A percentile compares a stretch with the other conserved stretches of the same genome.
phyloP scores from a whole-genome alignment of 2,113 vertebrate genomes.

The Ovibos moschatus region DNA sequence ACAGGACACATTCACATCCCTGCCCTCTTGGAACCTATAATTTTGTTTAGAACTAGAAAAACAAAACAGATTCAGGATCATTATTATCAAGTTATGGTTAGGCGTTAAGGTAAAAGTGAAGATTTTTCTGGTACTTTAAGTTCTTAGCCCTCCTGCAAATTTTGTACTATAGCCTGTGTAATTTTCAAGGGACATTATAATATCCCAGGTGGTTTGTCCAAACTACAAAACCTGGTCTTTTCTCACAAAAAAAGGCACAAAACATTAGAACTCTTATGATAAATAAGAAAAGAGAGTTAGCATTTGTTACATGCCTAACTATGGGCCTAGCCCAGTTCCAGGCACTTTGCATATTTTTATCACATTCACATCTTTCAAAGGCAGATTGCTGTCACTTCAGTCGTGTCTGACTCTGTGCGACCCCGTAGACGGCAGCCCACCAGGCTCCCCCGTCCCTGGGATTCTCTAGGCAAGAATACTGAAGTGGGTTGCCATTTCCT shows the following conservation, averaged over 20 bases:
- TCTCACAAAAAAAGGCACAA: slow-evolving; percentile 39
- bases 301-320: not conserved
- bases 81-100: not conserved
- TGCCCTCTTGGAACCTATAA: not conserved
- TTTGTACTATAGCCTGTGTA: not conserved
- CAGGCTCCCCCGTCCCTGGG: too few relatives aligned
- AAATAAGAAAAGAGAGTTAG: not conserved
- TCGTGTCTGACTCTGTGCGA: too few relatives aligned
- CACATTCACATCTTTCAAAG: not conserved
- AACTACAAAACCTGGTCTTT: slow-evolving; percentile 53
- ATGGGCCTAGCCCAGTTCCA: not conserved
- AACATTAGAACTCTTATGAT: slow-evolving; percentile 13
- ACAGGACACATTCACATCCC: not conserved
- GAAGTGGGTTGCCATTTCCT: too few relatives aligned
- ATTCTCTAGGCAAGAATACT: too few relatives aligned
- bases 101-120: not conserved
- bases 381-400: not conserved
- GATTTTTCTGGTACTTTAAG: not conserved
- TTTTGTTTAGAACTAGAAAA: slow-evolving; percentile 5
- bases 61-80: not conserved
- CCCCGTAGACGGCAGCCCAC: too few relatives aligned
- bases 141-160: not conserved
- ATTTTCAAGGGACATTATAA: slow-evolving; percentile 43
- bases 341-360: not conserved
- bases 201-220: slow-evolving; percentile 28